These are phyloP conservation scores for Bilobella aurantiaca DNA, from an alignment of 1,140 invertebrate genomes.

Conservation along the genomic window DNA sequence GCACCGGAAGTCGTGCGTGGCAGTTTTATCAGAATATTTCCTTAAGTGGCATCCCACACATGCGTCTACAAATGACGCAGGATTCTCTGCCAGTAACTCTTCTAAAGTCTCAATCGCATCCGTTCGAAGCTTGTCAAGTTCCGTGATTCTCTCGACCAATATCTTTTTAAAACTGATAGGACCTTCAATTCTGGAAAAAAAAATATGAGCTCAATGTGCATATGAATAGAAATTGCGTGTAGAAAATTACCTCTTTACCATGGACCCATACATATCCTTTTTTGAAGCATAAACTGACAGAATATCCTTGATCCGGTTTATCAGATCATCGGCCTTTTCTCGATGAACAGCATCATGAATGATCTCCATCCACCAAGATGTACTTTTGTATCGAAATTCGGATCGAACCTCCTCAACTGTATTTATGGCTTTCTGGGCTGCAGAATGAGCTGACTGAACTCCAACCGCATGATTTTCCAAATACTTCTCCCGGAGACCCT, in stretches of 20 bases:
- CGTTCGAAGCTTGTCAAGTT: constrained; percentile 40
- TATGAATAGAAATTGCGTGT: not conserved
- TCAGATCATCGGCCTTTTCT: constrained; percentile 38
- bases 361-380: constrained; percentile 40
- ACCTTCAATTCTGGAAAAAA: constrained; percentile 38
- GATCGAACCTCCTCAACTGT: constrained; percentile 36
- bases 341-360: constrained; percentile 34
- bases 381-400: constrained; percentile 16
- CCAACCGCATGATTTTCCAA: constrained; percentile 44
- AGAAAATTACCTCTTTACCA: constrained; percentile 17
- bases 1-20: constrained; percentile 38
- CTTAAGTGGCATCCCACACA: constrained; percentile 57
- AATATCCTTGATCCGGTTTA: constrained; percentile 43
- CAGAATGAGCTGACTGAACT: constrained; percentile 30
- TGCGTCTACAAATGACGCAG: constrained; percentile 43
- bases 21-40: constrained; percentile 30
- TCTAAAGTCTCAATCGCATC: constrained; percentile 39
- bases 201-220: not conserved
- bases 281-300: constrained; percentile 35
- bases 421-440: constrained; percentile 20
- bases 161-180: constrained; percentile 41
- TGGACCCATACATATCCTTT: constrained; percentile 11
- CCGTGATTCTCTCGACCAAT: constrained; percentile 41
- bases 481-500: constrained; percentile 51
- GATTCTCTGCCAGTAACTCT: constrained; percentile 38